Evolutionary conservation across 2,113 vertebrate species (phyloP).

Genomic region (Scytalopus superciliaris): DNA sequence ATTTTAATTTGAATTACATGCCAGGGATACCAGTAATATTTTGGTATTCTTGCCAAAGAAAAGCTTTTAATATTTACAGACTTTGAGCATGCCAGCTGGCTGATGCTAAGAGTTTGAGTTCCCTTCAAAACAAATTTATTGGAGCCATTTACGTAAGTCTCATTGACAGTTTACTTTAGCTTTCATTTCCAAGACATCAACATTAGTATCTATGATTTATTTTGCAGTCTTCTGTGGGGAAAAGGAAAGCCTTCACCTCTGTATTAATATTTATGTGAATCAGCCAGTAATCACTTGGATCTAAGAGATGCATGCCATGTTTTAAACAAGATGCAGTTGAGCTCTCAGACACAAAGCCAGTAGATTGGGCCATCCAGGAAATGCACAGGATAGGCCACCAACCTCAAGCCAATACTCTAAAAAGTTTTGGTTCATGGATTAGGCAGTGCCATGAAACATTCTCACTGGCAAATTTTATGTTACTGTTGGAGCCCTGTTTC

Average conservation of each 20-base stretch:
- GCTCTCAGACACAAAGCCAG: neutral
- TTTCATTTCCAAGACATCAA: conserved; percentile 41
- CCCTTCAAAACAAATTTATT: conserved; percentile 41
- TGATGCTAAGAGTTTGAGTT: conserved; percentile 12
- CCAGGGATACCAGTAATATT: conserved; percentile 48
- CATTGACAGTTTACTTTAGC: conserved; percentile 50
- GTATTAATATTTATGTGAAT: conserved; percentile 26
- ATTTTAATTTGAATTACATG: conserved; percentile 40
- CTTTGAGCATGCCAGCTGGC: conserved; percentile 36
- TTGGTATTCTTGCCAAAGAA: conserved; percentile 47
- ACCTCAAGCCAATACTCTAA: neutral
- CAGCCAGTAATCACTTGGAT: neutral
- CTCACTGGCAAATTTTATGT: neutral
- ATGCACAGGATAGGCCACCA: neutral
- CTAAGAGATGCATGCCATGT: neutral
- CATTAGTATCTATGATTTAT: conserved; percentile 38
- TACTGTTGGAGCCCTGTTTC: neutral
- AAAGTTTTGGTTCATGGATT: neutral
- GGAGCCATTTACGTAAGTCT: conserved; percentile 25
- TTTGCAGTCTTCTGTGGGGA: neutral
- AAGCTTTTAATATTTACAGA: conserved; percentile 49
- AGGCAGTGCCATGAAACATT: neutral
- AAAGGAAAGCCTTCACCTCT: conserved; percentile 14
- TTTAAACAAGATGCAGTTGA: conserved; percentile 15
- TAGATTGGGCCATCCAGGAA: neutral